Percentiles rank a stretch among this genome's conserved stretches.
Evolutionary conservation across 1,140 invertebrate genomes (phyloP).

Genomic region (Adoxophyes honmai): DNA sequence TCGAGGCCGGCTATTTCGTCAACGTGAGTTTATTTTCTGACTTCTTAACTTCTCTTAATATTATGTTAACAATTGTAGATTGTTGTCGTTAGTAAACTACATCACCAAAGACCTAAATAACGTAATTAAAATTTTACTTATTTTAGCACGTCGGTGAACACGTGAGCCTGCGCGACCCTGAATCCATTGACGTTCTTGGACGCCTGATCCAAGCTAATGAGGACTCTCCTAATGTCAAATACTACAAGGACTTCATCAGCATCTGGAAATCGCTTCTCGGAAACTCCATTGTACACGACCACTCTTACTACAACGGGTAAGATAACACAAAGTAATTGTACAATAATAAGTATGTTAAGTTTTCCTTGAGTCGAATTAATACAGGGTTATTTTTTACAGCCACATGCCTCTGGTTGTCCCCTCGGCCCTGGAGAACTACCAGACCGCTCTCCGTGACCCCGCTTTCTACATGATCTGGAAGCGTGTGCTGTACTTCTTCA

Average conservation of each 20-base stretch:
- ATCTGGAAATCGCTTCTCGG: slow-evolving; percentile 79
- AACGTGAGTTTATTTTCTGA: slow-evolving; percentile 51
- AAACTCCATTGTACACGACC: slow-evolving; percentile 34
- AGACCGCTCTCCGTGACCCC: slow-evolving; percentile 81
- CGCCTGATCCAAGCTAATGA: slow-evolving; percentile 83
- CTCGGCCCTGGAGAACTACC: slow-evolving; percentile 75
- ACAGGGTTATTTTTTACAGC: slow-evolving; percentile 27
- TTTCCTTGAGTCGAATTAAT: too few species aligned
- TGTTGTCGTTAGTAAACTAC: too few species aligned
- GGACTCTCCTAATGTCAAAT: slow-evolving; percentile 81
- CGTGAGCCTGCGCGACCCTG: slow-evolving; percentile 72
- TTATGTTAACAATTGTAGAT: slow-evolving; percentile 17
- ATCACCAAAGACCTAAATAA: too few species aligned
- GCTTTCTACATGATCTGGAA: slow-evolving; percentile 83
- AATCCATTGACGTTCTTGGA: slow-evolving; percentile 80
- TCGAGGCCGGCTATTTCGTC: slow-evolving; percentile 79
- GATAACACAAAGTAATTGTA: too few species aligned
- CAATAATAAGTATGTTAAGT: too few species aligned
- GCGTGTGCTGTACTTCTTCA: slow-evolving; percentile 78
- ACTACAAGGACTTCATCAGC: slow-evolving; percentile 79
- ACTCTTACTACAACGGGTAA: slow-evolving; percentile 23
- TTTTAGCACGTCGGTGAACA: slow-evolving; percentile 68
- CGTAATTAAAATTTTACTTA: not conserved
- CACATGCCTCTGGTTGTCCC: slow-evolving; percentile 58
- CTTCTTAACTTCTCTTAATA: slow-evolving; percentile 8